Base-by-base conservation (phyloP, 2,888 invertebrate genomes). In the Iselma pallidipennis region DNA sequence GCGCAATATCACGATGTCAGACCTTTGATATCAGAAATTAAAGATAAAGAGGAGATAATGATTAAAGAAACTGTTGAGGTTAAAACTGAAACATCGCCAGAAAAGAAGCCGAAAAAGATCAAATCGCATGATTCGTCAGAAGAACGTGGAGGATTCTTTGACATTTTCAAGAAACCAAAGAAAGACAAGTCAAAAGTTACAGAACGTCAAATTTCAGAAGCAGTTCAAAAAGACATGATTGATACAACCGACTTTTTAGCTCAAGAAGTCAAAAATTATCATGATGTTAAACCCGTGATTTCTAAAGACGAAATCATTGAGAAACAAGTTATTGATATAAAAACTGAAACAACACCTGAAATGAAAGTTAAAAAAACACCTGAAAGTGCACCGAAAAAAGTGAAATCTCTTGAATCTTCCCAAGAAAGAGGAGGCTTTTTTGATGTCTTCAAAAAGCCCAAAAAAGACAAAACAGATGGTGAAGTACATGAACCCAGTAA, bases 1-100 rank as follows among this genome's bases (percentile, higher is more conserved):
- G 51, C 54, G n/a, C 48, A 37, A 25, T 63, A 63, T 50, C 59
- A 66, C 14, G 66, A 66, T 56, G 69, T 68, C 31, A 63, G 61
- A 49, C 71, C 70, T 12, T 16, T 63, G 0, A 53, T 58, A 53
- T n/a, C 29, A 7, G 21, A 45, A n/a, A n/a, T n/a, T n/a, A n/a
- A n/a, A 45, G 45, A 1, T 1, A 45, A 45, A 45, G 45, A 37
- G 19, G 16, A 45, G 10, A 2, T 45, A 19, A 10, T 45, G 9
- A 19, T 16, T 14, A 19, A n/a, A 49, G 19, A 37, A 26, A 49
- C 10, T 28, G 2, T 48, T 14, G 54, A n/a, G 1, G 12, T 37
- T 12, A 50, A 55, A 51, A 54, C 48, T 16, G 49, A 7, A 4
- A 49, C 49, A 4, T 48, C 31, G 1, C 25, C 45, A 49, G 28